Evolutionary conservation across 2,113 vertebrate species (phyloP).

Genomic region (Osmerus mordax): DNA sequence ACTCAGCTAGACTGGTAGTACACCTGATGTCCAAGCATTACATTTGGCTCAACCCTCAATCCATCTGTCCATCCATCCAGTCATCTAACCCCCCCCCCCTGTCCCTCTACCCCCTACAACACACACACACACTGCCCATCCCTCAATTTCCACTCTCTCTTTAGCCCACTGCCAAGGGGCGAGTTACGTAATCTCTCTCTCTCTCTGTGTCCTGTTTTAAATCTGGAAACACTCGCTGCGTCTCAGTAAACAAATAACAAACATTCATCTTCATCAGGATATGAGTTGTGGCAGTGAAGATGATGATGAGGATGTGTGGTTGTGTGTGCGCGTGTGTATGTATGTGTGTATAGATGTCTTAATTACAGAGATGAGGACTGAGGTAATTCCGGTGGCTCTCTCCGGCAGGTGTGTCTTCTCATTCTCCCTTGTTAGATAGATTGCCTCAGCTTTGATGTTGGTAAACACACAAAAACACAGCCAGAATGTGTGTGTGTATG

Average conservation of each 20-base stretch:
- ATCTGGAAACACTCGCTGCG: conserved; percentile 21
- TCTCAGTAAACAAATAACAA: conserved; percentile 25
- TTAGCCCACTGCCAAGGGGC: background rate
- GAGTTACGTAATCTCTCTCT: conserved; percentile 16
- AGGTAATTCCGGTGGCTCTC: background rate
- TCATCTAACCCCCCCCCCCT: background rate
- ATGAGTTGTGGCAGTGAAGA: background rate
- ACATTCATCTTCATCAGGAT: conserved; percentile 24
- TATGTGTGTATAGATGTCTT: background rate
- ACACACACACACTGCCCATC: no score
- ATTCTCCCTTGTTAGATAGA: conserved; percentile 33
- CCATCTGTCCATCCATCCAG: background rate
- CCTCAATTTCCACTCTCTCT: background rate
- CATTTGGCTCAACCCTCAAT: background rate
- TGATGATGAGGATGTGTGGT: background rate
- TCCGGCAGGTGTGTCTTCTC: conserved; percentile 21
- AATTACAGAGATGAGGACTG: conserved; percentile 21
- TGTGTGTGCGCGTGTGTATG: background rate
- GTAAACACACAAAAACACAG: conserved; percentile 27
- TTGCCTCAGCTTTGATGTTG: conserved; percentile 36
- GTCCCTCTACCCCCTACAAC: no score
- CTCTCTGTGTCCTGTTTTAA: conserved; percentile 1
- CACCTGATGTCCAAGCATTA: no score
- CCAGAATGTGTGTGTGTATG: conserved; percentile 11
- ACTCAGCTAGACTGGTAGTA: no score